These are phyloP conservation scores for Lichenostomus cassidix DNA, from an alignment of 2,113 vertebrate genomes.

Conservation along the genomic window DNA sequence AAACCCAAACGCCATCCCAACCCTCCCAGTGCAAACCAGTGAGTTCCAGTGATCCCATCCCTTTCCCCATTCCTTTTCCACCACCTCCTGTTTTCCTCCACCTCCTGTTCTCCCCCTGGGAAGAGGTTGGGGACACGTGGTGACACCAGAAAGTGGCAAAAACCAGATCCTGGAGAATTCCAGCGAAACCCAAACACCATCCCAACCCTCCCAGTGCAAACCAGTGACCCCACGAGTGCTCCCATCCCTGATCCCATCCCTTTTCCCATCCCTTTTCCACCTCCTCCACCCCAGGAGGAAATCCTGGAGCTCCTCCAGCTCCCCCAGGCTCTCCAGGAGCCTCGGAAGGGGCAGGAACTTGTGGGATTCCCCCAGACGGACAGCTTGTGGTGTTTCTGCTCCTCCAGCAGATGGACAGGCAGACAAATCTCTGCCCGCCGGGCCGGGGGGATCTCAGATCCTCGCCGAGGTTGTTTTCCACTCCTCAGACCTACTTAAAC, in stretches of 20 bases:
- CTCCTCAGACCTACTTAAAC: conserved; percentile 32
- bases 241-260: too few species aligned
- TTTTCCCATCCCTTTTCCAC: too few species aligned
- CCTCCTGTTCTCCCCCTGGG: too few species aligned
- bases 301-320: accelerated
- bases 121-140: accelerated
- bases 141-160: accelerated
- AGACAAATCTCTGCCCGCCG: background rate
- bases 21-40: too few species aligned
- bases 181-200: accelerated
- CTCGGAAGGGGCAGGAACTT: background rate
- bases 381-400: background rate
- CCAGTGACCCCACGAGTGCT: too few species aligned
- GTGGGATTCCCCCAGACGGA: background rate
- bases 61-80: too few species aligned
- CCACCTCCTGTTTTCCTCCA: too few species aligned
- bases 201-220: too few species aligned
- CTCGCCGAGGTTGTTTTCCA: background rate
- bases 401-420: conserved; percentile 32
- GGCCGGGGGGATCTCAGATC: background rate
- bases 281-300: background rate
- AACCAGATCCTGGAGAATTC: accelerated
- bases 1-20: too few species aligned
- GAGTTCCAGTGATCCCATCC: too few species aligned
- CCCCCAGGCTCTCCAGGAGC: accelerated